These are phyloP conservation scores for Saccopteryx leptura DNA, from an alignment of 2,113 vertebrate species.

Conservation along the genomic window DNA sequence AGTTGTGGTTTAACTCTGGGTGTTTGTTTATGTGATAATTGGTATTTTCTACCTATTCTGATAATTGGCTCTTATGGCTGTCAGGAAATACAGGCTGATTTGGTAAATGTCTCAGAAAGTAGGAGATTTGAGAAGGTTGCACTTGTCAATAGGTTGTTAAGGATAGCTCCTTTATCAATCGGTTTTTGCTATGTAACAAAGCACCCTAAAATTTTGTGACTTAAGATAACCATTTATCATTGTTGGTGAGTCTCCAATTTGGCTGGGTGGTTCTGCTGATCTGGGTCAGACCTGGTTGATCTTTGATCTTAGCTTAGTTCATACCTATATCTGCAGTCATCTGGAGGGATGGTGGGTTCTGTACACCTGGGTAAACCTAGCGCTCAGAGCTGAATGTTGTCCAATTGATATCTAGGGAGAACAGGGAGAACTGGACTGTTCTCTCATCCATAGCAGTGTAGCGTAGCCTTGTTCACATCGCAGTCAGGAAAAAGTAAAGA, in stretches of 20 bases:
- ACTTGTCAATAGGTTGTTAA: neutral
- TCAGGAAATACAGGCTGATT: neutral
- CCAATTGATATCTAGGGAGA: neutral
- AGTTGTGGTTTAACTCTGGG: neutral
- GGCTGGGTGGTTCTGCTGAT: neutral
- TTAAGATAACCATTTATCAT: neutral
- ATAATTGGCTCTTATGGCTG: neutral
- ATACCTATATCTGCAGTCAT: neutral
- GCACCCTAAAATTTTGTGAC: neutral
- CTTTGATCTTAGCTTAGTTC: neutral
- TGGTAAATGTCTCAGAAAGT: neutral
- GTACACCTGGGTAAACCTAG: neutral
- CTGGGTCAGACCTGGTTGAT: neutral
- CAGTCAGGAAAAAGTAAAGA: neutral
- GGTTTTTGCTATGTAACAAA: neutral
- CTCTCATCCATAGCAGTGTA: neutral
- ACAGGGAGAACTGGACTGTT: neutral
- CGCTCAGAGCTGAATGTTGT: neutral
- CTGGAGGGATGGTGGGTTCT: neutral
- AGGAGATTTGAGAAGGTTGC: neutral
- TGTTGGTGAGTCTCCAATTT: neutral
- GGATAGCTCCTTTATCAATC: neutral
- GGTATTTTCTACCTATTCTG: neutral
- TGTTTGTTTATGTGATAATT: neutral
- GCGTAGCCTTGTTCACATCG: neutral